Percentiles rank a stretch among this genome's conserved stretches.
Evolutionary conservation across 2,797 vertebrate genomes (phyloP).

Genomic region (Smutsia gigantea): DNA sequence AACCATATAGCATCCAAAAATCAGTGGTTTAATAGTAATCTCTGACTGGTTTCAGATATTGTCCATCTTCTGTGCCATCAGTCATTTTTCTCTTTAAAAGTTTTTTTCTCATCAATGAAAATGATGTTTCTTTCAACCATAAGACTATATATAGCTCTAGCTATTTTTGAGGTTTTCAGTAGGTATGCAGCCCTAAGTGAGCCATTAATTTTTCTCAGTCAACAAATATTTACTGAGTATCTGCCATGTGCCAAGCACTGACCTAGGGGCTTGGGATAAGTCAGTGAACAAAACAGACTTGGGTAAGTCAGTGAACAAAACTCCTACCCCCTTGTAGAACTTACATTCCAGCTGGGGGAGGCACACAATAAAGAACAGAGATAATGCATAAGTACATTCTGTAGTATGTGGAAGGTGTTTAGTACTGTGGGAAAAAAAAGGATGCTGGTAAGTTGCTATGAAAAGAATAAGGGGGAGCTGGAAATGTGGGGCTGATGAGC

Average conservation of each 20-base stretch:
- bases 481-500: background rate
- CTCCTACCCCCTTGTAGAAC: background rate
- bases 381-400: background rate
- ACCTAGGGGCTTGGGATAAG: background rate
- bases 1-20: background rate
- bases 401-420: background rate
- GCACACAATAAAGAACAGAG: background rate
- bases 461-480: background rate
- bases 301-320: background rate
- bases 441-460: background rate
- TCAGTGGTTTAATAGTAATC: background rate
- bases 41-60: slow-evolving; percentile 33
- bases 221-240: background rate
- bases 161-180: background rate
- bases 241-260: background rate
- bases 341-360: background rate
- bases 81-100: background rate
- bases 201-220: background rate
- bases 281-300: slow-evolving; percentile 26
- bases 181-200: background rate
- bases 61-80: background rate
- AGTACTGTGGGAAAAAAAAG: background rate
- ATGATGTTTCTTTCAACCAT: background rate
- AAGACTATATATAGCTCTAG: background rate
- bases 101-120: background rate